Base-by-base conservation (phyloP, 2,888 invertebrate species). In the Himalopsyche kuldschensis region DNA sequence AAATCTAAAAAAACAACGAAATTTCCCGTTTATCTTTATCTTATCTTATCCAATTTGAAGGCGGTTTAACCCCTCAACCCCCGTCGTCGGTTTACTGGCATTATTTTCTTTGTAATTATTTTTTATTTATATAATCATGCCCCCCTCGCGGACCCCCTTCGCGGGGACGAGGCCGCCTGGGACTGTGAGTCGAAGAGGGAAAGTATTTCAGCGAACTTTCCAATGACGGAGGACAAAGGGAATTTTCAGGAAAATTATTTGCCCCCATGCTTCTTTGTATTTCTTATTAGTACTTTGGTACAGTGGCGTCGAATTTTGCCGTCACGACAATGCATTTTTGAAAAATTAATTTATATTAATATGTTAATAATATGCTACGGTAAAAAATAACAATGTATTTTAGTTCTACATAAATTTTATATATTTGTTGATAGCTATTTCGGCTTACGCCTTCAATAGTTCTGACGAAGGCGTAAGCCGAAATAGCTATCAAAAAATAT, bases 61-160 rank as follows among this genome's bases (percentile, higher is more conserved):
- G 69, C 69, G 69, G 48, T 75, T 46, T 69, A 15, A 27, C 17
- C 24, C 76, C 81, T 69, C 69, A 30, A 69, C 20, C 76, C 47
- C 41, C 82, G 11, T 24, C 30, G 32, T 69, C 75, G 41, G 46
- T 76, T 81, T 69, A 69, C 30, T 76, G 55, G 55, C 48, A 76
- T 78, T 83, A 84, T 84, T 81, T 81, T 84, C 79, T 47, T 81
- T 78, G 76, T 81, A 84, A 84, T 84, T 84, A 84, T 84, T 84
- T 84, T 84, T 79, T 84, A 78, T 84, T 84, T 84, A 80, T 84
- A 78, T 84, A 80, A 79, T 80, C 76, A 48, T 48, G 27, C 48
- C 48, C 63, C 20, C 48, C 30, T 32, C 17, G 11, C 27, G 4
- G 3, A 8, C 27, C 30, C 69, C 69, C 69, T 11, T 55, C 55